Percentiles rank a stretch among this genome's conserved stretches.
phyloP scores from a whole-genome alignment of 2,797 vertebrate species.

The Muscicapa striata region DNA sequence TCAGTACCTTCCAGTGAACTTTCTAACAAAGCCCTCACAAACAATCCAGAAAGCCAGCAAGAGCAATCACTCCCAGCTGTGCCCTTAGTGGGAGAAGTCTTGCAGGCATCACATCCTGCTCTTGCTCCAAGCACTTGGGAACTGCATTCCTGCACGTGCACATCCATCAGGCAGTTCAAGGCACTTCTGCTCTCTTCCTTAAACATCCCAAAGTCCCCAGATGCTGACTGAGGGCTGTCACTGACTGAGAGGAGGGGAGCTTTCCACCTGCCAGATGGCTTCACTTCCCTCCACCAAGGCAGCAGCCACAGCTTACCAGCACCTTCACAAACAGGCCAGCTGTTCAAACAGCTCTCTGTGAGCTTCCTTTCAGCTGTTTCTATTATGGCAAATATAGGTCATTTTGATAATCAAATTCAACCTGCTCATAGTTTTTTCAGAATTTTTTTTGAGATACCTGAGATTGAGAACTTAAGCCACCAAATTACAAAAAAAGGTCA shows the following conservation, averaged over 20 bases:
- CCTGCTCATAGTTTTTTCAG: background rate
- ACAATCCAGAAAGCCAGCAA: background rate
- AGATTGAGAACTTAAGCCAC: background rate
- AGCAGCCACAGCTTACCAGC: background rate
- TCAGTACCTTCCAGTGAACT: background rate
- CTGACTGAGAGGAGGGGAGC: background rate
- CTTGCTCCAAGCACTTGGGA: background rate
- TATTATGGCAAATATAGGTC: background rate
- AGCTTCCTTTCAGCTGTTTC: background rate
- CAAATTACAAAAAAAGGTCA: background rate
- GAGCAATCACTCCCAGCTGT: background rate
- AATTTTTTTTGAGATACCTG: background rate
- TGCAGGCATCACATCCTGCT: background rate
- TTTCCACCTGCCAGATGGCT: constrained; percentile 4
- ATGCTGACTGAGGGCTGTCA: background rate
- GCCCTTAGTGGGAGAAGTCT: background rate
- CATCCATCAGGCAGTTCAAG: background rate
- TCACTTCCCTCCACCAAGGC: fast-evolving
- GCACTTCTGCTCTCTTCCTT: background rate
- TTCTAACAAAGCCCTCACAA: background rate
- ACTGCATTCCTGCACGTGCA: fast-evolving
- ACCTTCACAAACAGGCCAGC: background rate
- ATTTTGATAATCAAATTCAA: background rate
- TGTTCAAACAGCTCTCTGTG: background rate
- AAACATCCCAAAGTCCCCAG: background rate